A percentile compares a stretch with the other conserved stretches of the same genome.
Conservation (phyloP, 2,888 invertebrate species). For the Drosophila rubida region DNA sequence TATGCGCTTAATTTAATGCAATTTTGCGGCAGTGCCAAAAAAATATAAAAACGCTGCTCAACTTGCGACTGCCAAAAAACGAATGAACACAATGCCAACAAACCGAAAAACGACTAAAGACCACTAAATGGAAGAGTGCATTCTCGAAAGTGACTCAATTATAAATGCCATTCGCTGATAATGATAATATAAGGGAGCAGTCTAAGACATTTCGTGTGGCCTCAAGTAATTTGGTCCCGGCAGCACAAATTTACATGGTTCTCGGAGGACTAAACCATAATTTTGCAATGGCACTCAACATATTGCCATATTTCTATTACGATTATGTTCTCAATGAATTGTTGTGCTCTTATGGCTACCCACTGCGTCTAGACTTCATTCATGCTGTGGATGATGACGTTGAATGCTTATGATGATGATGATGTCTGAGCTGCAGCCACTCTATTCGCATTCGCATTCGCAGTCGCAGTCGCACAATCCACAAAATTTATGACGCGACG, state of each 20-base stretch:
- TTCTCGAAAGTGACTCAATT: constrained; percentile 9
- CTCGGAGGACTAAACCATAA: constrained; percentile 16
- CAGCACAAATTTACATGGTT: constrained; percentile 11
- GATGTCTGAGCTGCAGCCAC: constrained; percentile 67
- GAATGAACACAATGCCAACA: constrained; percentile 12
- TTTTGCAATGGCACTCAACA: constrained; percentile 35
- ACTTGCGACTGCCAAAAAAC: constrained; percentile 22
- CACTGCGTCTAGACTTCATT: constrained; percentile 65
- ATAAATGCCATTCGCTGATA: constrained; percentile 3
- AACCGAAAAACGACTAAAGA: background rate
- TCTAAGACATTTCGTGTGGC: background rate
- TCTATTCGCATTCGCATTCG: constrained; percentile 17
- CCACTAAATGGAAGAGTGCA: background rate
- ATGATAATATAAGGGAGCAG: constrained; percentile 3
- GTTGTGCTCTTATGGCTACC: constrained; percentile 27
- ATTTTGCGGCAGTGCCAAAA: constrained; percentile 42
- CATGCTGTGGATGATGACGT: constrained; percentile 37
- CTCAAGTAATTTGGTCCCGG: background rate
- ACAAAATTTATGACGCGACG: constrained; percentile 73
- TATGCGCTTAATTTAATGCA: constrained; percentile 64
- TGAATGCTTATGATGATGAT: constrained; percentile 38
- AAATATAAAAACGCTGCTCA: constrained; percentile 4
- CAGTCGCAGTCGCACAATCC: constrained; percentile 24
- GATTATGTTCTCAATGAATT: constrained; percentile 61
- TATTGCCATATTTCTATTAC: constrained; percentile 56